phyloP scores from a whole-genome alignment of 2,113 vertebrate species.

The Prietella phreatophila region DNA sequence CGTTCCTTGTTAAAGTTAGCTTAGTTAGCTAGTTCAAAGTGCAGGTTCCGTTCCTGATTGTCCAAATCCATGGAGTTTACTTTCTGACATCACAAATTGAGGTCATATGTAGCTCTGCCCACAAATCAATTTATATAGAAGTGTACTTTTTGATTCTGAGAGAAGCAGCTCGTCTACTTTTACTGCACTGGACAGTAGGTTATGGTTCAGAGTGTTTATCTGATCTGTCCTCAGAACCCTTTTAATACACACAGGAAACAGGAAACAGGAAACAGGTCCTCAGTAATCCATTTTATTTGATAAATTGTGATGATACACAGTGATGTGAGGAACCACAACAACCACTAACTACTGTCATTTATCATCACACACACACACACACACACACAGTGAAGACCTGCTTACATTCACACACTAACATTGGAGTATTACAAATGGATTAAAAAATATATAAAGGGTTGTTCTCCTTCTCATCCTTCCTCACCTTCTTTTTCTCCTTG shows the following conservation, averaged over 20 bases:
- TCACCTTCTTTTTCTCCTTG: not conserved
- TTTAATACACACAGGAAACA: not conserved
- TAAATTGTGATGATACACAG: not conserved
- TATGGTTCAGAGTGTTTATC: not conserved
- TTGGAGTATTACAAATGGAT: not conserved
- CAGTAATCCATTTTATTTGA: slow-evolving; percentile 5
- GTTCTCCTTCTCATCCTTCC: not conserved
- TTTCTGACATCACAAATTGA: not conserved
- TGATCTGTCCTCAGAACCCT: not conserved
- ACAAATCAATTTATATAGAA: not conserved
- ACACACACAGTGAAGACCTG: not conserved
- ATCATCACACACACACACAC: not conserved
- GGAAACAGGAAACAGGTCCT: not conserved
- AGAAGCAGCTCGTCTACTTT: not conserved
- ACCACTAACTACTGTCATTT: slow-evolving; percentile 3
- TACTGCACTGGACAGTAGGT: not conserved
- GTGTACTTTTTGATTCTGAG: not conserved
- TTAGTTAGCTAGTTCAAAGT: no score
- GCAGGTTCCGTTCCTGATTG: no score
- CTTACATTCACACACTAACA: not conserved
- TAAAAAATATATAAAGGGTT: no score
- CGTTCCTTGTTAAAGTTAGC: no score
- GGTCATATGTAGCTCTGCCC: not conserved
- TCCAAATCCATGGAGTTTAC: no score
- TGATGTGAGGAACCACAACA: not conserved